phyloP scores from a whole-genome alignment of 2,113 vertebrate genomes.

The Trachemys scripta region DNA sequence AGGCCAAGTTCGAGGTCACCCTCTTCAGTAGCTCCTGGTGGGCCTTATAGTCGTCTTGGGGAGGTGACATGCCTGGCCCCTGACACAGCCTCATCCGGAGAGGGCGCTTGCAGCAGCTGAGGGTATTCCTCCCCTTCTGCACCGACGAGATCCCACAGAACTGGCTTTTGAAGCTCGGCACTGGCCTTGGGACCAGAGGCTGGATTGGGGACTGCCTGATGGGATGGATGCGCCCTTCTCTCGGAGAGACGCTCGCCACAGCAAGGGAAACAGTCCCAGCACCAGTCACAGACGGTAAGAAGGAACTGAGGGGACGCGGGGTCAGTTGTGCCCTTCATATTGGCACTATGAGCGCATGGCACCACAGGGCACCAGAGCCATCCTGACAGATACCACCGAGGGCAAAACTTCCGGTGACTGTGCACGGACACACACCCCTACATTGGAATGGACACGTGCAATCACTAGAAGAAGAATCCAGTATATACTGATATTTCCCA shows the following conservation, averaged over 20 bases:
- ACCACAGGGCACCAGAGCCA: too few relatives aligned
- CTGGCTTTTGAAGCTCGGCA: not conserved
- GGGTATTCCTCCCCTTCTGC: too few relatives aligned
- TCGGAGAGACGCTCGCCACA: not conserved
- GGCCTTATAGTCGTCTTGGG: not conserved
- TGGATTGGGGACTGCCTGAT: too few relatives aligned
- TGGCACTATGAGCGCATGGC: too few relatives aligned
- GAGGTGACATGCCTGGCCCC: too few relatives aligned
- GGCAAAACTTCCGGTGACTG: not conserved
- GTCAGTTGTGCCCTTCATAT: too few relatives aligned
- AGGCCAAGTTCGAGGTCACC: not conserved
- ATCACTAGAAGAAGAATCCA: too few relatives aligned
- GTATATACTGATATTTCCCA: not conserved
- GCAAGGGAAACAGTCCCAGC: too few relatives aligned
- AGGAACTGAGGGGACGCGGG: too few relatives aligned
- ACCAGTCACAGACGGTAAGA: too few relatives aligned
- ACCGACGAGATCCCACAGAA: not conserved
- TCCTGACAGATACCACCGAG: not conserved
- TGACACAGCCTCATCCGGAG: not conserved
- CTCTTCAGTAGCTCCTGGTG: not conserved
- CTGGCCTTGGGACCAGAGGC: not conserved
- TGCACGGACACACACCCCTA: not conserved
- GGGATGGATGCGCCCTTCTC: not conserved
- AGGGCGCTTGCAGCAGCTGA: not conserved
- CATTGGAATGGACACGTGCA: too few relatives aligned